phyloP scores from a whole-genome alignment of 2,113 vertebrate genomes.

The Pavo muticus region DNA sequence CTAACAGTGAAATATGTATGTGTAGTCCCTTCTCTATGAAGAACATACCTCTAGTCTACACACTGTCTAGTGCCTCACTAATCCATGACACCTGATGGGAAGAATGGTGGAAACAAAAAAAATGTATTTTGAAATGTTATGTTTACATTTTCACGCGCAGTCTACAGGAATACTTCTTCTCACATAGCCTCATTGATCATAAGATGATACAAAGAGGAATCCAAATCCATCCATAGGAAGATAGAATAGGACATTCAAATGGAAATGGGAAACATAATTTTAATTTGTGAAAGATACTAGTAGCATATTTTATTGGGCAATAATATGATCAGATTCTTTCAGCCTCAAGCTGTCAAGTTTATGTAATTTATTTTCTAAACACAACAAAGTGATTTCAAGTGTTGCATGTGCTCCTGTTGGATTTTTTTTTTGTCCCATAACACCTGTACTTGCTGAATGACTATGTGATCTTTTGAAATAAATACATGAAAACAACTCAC shows the following conservation, averaged over 20 bases:
- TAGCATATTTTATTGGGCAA: background rate
- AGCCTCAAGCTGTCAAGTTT: background rate
- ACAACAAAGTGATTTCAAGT: background rate
- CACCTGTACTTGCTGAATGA: background rate
- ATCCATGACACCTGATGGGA: background rate
- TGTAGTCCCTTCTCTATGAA: background rate
- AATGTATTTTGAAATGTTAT: background rate
- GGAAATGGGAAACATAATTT: background rate
- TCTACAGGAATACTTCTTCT: background rate
- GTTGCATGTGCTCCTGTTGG: background rate
- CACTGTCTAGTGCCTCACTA: background rate
- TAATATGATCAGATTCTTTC: background rate
- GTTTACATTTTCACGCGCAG: background rate
- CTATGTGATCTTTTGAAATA: background rate
- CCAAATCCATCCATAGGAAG: background rate
- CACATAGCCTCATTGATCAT: background rate
- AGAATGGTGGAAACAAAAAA: background rate
- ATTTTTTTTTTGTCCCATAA: background rate
- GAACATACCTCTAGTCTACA: background rate
- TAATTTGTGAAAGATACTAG: background rate
- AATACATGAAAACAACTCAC: background rate
- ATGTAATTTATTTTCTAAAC: background rate
- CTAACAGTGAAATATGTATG: background rate
- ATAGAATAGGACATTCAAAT: background rate
- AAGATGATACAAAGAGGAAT: background rate